These are phyloP conservation scores for Menidia menidia DNA, from an alignment of 2,797 vertebrate species.

Conservation along the genomic window DNA sequence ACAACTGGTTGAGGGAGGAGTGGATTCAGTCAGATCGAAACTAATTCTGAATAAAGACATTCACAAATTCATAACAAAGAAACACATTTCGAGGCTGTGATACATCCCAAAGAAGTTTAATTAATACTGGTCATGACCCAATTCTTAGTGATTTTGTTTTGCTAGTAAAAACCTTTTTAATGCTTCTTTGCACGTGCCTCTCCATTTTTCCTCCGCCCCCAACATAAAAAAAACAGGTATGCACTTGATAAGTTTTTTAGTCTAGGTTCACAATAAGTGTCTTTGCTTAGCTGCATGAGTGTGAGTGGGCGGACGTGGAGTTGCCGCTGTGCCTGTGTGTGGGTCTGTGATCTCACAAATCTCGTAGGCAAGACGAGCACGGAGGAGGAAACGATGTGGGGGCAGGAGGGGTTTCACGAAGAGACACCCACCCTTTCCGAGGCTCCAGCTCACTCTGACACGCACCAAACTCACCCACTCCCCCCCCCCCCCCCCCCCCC, in stretches of 20 bases:
- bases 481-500: slow-evolving; percentile 18
- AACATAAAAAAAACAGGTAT: slow-evolving; percentile 14
- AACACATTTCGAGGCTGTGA: not conserved
- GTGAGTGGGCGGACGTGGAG: slow-evolving; percentile 53
- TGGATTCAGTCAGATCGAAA: no score
- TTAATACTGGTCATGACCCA: not conserved
- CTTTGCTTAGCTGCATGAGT: slow-evolving; percentile 20
- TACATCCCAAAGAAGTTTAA: not conserved
- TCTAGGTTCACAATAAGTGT: slow-evolving; percentile 31
- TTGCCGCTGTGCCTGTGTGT: slow-evolving; percentile 45
- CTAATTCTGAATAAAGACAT: no score
- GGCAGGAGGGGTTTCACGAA: slow-evolving; percentile 78
- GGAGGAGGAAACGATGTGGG: slow-evolving; percentile 57
- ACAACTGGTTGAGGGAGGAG: no score
- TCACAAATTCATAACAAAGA: not conserved
- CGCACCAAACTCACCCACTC: slow-evolving; percentile 15
- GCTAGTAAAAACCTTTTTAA: not conserved
- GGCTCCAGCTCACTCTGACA: slow-evolving; percentile 56
- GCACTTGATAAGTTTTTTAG: slow-evolving; percentile 49
- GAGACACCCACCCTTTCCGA: slow-evolving; percentile 71
- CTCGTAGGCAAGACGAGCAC: slow-evolving; percentile 46
- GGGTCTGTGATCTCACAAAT: slow-evolving; percentile 53
- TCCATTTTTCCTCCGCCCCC: slow-evolving; percentile 2
- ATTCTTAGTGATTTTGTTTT: not conserved
- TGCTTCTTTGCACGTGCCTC: not conserved